Evolutionary conservation across 2,113 vertebrate species (phyloP).

Genomic region (Istiophorus platypterus): DNA sequence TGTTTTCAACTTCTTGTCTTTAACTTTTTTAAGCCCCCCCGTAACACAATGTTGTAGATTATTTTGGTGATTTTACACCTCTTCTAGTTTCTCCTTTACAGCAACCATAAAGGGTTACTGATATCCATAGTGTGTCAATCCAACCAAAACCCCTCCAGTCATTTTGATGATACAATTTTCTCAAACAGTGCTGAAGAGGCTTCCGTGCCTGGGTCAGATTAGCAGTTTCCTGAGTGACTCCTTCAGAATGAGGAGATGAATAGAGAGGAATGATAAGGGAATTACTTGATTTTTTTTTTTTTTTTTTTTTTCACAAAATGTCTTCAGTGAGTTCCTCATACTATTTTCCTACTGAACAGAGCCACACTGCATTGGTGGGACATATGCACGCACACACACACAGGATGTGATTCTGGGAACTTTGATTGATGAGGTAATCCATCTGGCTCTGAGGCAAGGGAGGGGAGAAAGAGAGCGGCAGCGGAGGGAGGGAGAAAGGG

Average conservation of each 20-base stretch:
- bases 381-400: constrained; percentile 29
- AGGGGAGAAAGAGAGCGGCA: constrained; percentile 47
- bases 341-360: constrained; percentile 43
- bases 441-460: constrained; percentile 70
- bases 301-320: constrained; percentile 39
- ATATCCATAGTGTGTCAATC: constrained; percentile 3
- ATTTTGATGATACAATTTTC: constrained; percentile 35
- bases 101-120: neutral
- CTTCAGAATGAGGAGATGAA: constrained; percentile 23
- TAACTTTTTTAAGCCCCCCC: neutral
- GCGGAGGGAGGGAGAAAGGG: constrained; percentile 18
- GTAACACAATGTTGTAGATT: too few relatives aligned
- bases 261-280: constrained; percentile 36
- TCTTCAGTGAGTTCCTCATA: constrained; percentile 20
- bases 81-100: neutral
- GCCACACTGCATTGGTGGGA: constrained; percentile 49
- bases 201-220: constrained; percentile 45
- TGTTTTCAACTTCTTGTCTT: too few relatives aligned
- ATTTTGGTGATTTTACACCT: neutral
- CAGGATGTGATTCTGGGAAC: constrained; percentile 71
- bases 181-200: constrained; percentile 23
- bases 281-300: constrained; percentile 22
- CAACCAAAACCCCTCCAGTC: neutral
- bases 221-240: constrained; percentile 42
- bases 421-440: constrained; percentile 81